Conservation (phyloP, 2,797 vertebrate species). For the Cynodonichthys magdalenae region DNA sequence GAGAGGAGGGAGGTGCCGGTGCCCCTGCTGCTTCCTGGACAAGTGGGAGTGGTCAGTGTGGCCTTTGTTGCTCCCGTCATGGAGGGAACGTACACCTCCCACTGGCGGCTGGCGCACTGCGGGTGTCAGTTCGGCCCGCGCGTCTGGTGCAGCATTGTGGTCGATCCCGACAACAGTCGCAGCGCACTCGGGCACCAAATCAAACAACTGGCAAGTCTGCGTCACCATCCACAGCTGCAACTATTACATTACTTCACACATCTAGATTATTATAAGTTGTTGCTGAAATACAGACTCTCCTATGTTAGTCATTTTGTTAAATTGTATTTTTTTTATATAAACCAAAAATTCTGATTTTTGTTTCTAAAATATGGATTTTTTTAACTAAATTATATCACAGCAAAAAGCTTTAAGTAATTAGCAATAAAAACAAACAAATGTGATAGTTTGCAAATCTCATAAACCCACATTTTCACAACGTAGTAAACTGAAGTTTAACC, state of each 20-base stretch:
- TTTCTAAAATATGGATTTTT: too few relatives aligned
- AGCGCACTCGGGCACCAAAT: slow-evolving; percentile 67
- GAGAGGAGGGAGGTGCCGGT: slow-evolving; percentile 89
- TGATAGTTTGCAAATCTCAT: too few relatives aligned
- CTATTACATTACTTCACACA: neutral
- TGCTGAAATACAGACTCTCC: neutral
- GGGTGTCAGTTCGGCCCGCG: slow-evolving; percentile 96
- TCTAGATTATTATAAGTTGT: neutral
- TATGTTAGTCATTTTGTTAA: neutral
- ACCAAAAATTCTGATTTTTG: too few relatives aligned
- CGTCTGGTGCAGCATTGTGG: slow-evolving; percentile 98
- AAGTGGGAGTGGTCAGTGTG: slow-evolving; percentile 93
- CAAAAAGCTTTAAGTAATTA: too few relatives aligned
- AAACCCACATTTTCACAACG: too few relatives aligned
- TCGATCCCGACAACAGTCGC: slow-evolving; percentile 81
- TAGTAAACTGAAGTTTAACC: too few relatives aligned
- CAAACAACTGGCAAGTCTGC: slow-evolving; percentile 84
- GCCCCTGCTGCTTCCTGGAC: slow-evolving; percentile 90
- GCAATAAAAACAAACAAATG: too few relatives aligned
- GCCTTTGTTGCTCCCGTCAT: slow-evolving; percentile 91
- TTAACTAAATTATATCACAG: too few relatives aligned
- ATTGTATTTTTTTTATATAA: too few relatives aligned
- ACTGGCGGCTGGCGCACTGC: slow-evolving; percentile 96
- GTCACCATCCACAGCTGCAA: slow-evolving; percentile 15
- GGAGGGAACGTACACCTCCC: slow-evolving; percentile 97